These are phyloP conservation scores for Ictalurus punctatus DNA, from an alignment of 2,113 vertebrate species.

Conservation along the genomic window DNA sequence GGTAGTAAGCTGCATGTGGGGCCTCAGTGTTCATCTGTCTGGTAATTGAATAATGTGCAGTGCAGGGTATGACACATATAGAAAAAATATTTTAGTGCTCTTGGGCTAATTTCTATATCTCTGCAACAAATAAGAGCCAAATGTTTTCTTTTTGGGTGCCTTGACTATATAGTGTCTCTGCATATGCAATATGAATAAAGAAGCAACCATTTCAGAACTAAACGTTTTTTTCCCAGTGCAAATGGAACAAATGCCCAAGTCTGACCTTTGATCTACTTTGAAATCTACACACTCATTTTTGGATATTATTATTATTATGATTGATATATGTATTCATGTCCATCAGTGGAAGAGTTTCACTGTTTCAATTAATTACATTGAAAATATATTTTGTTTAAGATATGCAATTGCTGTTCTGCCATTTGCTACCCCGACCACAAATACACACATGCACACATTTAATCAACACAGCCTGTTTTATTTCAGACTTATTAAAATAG, in stretches of 20 bases:
- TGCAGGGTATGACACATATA: neutral
- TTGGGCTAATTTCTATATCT: neutral
- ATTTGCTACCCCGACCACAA: neutral
- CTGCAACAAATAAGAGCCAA: neutral
- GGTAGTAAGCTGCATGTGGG: neutral
- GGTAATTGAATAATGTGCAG: neutral
- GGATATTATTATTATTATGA: neutral
- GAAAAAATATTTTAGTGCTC: too few species aligned
- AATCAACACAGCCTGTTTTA: constrained; percentile 1
- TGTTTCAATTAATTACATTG: neutral
- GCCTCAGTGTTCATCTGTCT: too few species aligned
- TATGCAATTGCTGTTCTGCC: neutral
- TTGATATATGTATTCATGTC: neutral
- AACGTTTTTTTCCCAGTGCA: too few species aligned
- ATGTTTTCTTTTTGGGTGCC: neutral
- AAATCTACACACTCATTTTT: neutral
- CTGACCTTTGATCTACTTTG: neutral
- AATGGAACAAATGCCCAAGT: too few species aligned
- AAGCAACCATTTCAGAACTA: too few species aligned
- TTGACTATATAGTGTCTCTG: too few species aligned
- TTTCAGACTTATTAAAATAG: constrained; percentile 35
- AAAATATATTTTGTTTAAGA: neutral
- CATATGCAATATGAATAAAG: too few species aligned
- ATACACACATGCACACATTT: neutral
- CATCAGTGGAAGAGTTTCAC: neutral